A percentile compares a stretch with the other conserved stretches of the same genome.
Evolutionary conservation across 1,140 invertebrate species (phyloP).

Genomic region (Acyrthosiphon pisum): DNA sequence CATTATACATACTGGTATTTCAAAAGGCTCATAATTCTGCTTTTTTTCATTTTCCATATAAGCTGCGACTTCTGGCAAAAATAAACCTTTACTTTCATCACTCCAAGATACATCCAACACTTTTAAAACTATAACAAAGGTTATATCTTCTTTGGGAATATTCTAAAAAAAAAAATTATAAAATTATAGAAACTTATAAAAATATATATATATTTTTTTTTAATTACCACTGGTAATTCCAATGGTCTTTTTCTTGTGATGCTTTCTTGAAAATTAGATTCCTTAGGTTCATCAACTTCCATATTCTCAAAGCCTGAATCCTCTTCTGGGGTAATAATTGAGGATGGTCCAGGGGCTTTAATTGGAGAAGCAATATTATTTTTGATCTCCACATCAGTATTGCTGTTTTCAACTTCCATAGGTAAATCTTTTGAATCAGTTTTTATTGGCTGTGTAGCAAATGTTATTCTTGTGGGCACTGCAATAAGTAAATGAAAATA

Average conservation of each 20-base stretch:
- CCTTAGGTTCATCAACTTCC: slow-evolving; percentile 71
- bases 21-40: neutral
- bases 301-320: slow-evolving; percentile 80
- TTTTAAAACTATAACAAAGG: slow-evolving; percentile 66
- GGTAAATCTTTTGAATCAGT: slow-evolving; percentile 69
- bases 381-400: slow-evolving; percentile 47
- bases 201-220: neutral
- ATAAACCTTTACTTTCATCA: slow-evolving; percentile 69
- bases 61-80: slow-evolving; percentile 69
- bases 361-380: slow-evolving; percentile 60
- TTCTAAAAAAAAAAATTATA: slow-evolving; percentile 24
- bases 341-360: slow-evolving; percentile 60
- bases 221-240: slow-evolving; percentile 4
- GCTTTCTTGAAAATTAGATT: slow-evolving; percentile 41
- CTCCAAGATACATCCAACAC: slow-evolving; percentile 74
- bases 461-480: slow-evolving; percentile 60
- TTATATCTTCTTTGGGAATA: slow-evolving; percentile 17
- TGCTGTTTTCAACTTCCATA: slow-evolving; percentile 64
- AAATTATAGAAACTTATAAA: neutral
- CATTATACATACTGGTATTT: slow-evolving; percentile 10
- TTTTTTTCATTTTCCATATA: slow-evolving; percentile 20
- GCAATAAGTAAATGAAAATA: slow-evolving; percentile 45
- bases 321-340: slow-evolving; percentile 66
- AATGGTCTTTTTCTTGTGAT: slow-evolving; percentile 52
- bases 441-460: slow-evolving; percentile 63